Evolutionary conservation across 2,888 invertebrate genomes (phyloP), one percentile per base, ranked within the genome.

Genomic region (Pyrocoelia pectoralis): DNA sequence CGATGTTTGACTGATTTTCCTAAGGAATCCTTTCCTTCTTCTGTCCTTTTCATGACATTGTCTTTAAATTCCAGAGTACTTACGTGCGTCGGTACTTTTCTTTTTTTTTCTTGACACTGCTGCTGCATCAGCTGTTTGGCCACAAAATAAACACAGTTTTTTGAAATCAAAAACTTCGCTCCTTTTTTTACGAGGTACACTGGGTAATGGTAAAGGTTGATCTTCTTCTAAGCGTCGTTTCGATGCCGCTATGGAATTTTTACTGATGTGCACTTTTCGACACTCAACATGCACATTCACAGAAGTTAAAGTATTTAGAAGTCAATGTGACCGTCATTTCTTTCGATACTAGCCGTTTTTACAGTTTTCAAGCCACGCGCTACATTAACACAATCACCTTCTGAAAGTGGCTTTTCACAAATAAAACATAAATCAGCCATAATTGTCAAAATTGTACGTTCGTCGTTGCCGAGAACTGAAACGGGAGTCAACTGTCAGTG

Each of bases 11-110:
- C 72, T 67, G 73, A 72, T 70, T 73, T 70, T 72, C 74, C 75
- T 50, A 74, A 74, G 65, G 64, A 72, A 72, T 69, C 69, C 71
- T 65, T 29, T 56, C 71, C 76, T 76, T 76, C 74, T 72, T 75
- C 73, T 75, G 76, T 76, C 75, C 41, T 74, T 66, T 76, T 71
- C 33, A 77, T 73, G 51, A 76, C 72, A 57, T 69, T 76, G 66
- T 76, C 74, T 77, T 75, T 76, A 65, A 77, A 78, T 65, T 64
- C 75, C 19, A 56, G 41, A 12, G 72, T 75, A 68, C 72, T 76
- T 71, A 76, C 75, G 58, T 72, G 55, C 73, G 73, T 67, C 70
- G 61, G 13, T 40, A 24, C 56, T 74, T 72, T 66, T 74, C 74
- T 69, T 72, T 73, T 61, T 55, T 71, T 66, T 76, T 73, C 73